Evolutionary conservation across 2,888 invertebrate genomes (phyloP), one percentile per base, ranked within the genome.

Genomic region (Caenorhabditis zanzibari): DNA sequence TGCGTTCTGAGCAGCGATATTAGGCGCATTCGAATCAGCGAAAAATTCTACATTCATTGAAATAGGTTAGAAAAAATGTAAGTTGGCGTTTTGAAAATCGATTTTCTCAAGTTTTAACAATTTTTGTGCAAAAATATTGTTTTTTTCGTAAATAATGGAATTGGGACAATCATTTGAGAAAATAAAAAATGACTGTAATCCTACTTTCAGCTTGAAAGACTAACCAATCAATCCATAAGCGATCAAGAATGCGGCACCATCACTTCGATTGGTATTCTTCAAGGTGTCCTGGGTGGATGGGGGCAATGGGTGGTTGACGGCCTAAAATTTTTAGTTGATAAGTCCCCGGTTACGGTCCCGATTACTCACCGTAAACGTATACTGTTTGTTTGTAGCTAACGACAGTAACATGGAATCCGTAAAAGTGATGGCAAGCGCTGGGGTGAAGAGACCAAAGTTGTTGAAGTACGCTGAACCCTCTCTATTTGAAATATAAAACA

Each of bases 281-380:
- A 90, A 49, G 0, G 81, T 75, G 63, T 90, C 90, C 19, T 85
- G 85, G 24, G 82, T 85, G 9, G 88, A 82, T 32, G 90, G 90
- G 14, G 88, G 88, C 19, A 88, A 66, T 4, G 88, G 90, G 44
- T 90, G 90, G 59, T 90, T 90, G 49, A 84, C 59, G 10, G 87
- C 81, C 85, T 87, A 64, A 44, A 59, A 47, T 7, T 54, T 35
- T 3, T 22, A 5, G 32, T 10, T 19, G 16, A 16, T 12, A 10
- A 6, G 32, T 32, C 7, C 32, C 38, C 7, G 10, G 38, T 32
- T 32, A 32, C 12, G 44, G 7, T 47, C 19, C 47, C 7, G 4
- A 16, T 4, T 14, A 10, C 74, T 59, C 22, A 76, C 82, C 0
- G 76, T 84, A 35, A 84, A 81, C 2, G 85, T 61, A 54, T 79